Evolutionary conservation across 1,140 invertebrate genomes (phyloP), one percentile per base, ranked within the genome.

Genomic region (Brachionus asplanchnoidis): DNA sequence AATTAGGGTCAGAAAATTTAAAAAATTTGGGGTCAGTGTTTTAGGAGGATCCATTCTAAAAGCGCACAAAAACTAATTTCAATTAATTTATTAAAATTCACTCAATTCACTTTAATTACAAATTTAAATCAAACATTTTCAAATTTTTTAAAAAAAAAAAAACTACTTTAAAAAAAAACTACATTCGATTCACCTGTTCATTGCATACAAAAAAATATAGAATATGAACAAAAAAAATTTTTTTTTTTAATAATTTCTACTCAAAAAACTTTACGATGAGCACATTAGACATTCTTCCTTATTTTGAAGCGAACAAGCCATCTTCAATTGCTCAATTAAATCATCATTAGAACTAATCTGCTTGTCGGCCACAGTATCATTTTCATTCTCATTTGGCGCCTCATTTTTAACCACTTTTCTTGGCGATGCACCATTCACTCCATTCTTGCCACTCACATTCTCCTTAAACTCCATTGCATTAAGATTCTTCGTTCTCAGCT

Each of bases 241-340:
- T 44, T 12, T 44, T 44, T n/a, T 46, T 46, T 46, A 14, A 14
- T 46, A 14, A 36, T 36, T 46, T 46, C 44, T 46, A 23, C 9
- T 20, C 8, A 23, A 26, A n/a, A 60, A 8, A 3, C 20, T 1
- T 46, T 40, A 82, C 2, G 79, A 82, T 14, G 90, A 89, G 86
- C 92, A 92, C 91, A 92, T 92, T 44, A 95, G 88, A 88, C 96
- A 98, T n/a, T 93, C 94, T 84, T 97, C 96, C 87, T 94, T 94
- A 89, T 98, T 97, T 87, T 94, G 91, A 7, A 96, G 90, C 0
- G 95, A 96, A 88, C 96, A 98, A 42, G 93, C 92, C 88, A 96
- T 93, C 23, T 93, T 92, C 3, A 94, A 94, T 91, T 93, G 92
- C 87, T 92, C 84, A 20, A 85, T 82, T 60, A 84, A 50, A 73